Evolutionary conservation across 2,113 vertebrate species (phyloP).

Genomic region (Gambusia holbrooki): DNA sequence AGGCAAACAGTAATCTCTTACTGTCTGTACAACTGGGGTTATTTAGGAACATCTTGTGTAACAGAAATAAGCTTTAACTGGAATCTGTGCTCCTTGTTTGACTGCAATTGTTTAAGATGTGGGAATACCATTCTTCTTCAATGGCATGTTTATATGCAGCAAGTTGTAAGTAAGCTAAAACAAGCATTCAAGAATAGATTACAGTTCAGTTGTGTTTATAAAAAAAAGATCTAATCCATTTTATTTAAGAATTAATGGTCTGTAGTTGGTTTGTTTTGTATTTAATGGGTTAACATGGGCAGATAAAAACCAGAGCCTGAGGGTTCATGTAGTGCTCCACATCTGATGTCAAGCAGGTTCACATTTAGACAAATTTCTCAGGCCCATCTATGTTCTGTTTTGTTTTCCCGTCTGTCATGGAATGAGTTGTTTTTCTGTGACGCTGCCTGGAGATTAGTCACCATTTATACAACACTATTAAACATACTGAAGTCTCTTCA

Average conservation of each 20-base stretch:
- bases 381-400: background rate
- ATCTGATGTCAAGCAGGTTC: slow-evolving; percentile 1
- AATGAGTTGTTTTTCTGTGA: background rate
- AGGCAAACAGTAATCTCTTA: background rate
- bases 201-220: slow-evolving; percentile 15
- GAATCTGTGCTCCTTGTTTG: slow-evolving; percentile 28
- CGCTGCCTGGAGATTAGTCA: slow-evolving; percentile 22
- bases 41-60: slow-evolving; percentile 3
- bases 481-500: background rate
- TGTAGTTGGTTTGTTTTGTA: background rate
- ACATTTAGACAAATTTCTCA: background rate
- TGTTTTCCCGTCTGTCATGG: background rate
- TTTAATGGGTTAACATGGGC: slow-evolving; percentile 4
- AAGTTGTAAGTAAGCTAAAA: slow-evolving; percentile 33
- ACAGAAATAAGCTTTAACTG: slow-evolving; percentile 29
- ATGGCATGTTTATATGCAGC: slow-evolving; percentile 37
- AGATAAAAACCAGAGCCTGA: slow-evolving; percentile 16
- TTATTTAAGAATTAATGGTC: slow-evolving; percentile 19
- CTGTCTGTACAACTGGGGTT: background rate
- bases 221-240: slow-evolving; percentile 2
- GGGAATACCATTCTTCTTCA: slow-evolving; percentile 4
- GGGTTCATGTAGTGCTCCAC: background rate
- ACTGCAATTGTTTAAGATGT: slow-evolving; percentile 20
- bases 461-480: background rate
- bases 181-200: background rate